phyloP scores from a whole-genome alignment of 1,140 invertebrate genomes.

The Drosophila tsacasi region DNA sequence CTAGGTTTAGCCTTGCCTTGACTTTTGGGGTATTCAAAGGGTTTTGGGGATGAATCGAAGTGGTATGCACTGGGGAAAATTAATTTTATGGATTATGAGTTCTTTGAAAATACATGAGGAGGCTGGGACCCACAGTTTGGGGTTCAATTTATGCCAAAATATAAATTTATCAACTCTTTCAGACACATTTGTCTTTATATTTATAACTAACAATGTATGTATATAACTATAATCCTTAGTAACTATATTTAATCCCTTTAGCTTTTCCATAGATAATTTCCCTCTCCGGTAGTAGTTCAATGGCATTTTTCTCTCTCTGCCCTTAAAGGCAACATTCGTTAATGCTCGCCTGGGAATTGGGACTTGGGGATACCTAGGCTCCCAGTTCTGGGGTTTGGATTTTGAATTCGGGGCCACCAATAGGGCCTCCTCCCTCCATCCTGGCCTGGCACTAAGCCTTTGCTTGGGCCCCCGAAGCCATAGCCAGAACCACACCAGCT shows the following conservation, averaged over 20 bases:
- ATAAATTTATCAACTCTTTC: no score
- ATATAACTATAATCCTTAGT: no score
- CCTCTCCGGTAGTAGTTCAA: no score
- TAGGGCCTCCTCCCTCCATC: not conserved
- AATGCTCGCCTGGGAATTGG: slow-evolving; percentile 50
- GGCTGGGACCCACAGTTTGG: not conserved
- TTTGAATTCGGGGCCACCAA: slow-evolving; percentile 5
- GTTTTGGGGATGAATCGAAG: slow-evolving; percentile 3
- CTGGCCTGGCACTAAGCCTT: slow-evolving; percentile 19
- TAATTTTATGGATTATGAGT: not conserved
- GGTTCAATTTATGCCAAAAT: not conserved
- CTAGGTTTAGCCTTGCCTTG: slow-evolving; percentile 30
- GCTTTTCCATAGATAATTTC: no score
- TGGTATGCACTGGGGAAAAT: slow-evolving; percentile 12
- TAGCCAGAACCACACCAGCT: not conserved
- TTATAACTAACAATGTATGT: no score
- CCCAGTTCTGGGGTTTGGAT: slow-evolving; percentile 10
- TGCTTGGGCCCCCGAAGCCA: slow-evolving; percentile 1
- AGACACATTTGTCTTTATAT: no score
- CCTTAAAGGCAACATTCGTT: slow-evolving; percentile 23
- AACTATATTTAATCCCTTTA: no score
- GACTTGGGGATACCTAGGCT: slow-evolving; percentile 26
- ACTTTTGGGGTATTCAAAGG: slow-evolving; percentile 26
- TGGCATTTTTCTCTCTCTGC: slow-evolving; percentile 1
- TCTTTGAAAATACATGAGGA: not conserved